Evolutionary conservation across 2,113 vertebrate genomes (phyloP), one percentile per base, ranked within the genome.

Genomic region (Speoplatyrhinus poulsoni): DNA sequence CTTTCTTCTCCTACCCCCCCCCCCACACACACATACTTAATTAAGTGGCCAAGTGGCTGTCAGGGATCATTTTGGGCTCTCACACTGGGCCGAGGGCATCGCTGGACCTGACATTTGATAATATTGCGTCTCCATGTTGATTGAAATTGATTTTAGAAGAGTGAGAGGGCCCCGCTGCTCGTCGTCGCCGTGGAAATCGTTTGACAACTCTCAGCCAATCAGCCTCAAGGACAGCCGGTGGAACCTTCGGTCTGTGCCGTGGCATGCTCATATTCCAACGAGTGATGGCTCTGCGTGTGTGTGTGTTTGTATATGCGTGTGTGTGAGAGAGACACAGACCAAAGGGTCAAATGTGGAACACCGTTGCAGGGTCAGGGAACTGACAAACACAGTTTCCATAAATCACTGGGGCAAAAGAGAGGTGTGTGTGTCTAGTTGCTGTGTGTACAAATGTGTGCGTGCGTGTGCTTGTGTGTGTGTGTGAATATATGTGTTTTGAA

Each of bases 41-140:
- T 98, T 98, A 98, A 99, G 94, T 98, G 92, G 92, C 94, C 93
- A 94, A 96, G 95, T 95, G 95, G 93, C 96, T 99, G 96, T 98
- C 96, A 98, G 94, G 95, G 95, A 96, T 98, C 94, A 97, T 98
- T 98, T 96, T 98, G 86, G 77, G 76, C 79, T 49, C 76, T 71
- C 12, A 75, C 66, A 36, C 90, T 86, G 93, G 95, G 95, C 93
- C 86, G 91, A 92, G 89, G 89, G 93, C 82, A 76, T 76, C 93
- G 93, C 92, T 92, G 93, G 92, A 93, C 94, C 94, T 98, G 97
- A 98, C 96, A 98, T 99, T 98, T 98, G 96, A 97, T 98, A 98
- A 98, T 98, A 98, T 98, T 97, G 94, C 95, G 93, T 91, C 93
- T 95, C 95, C 90, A 92, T 90, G 94, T 94, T 99, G 96, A 98